Evolutionary conservation across 2,797 vertebrate genomes (phyloP), one percentile per base, ranked within the genome.

Genomic region (Clamator glandarius): DNA sequence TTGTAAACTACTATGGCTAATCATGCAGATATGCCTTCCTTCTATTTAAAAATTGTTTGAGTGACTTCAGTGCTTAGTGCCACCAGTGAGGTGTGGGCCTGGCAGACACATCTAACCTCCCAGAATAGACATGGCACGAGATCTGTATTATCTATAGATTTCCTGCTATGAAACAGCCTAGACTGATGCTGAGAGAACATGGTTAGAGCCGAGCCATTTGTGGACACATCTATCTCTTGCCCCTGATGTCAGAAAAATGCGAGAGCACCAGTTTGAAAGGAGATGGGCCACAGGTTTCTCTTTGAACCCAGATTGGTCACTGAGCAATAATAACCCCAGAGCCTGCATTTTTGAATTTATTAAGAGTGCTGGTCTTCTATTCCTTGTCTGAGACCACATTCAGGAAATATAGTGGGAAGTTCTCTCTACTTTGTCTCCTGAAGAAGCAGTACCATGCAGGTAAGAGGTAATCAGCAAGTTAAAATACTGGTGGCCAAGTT

Each of bases 11-110:
- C 80, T 79, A 15, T 69, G 68, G 58, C 78, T 95, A 89, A 89
- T 92, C 85, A 0, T 36, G 21, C 57, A 96, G 93, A 89, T 92
- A 94, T 28, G 93, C 69, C 54, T 81, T 76, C 76, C 73, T 69
- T 87, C 90, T 92, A 85, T 94, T 89, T 95, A 93, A 95, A 96
- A 96, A 85, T 59, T 23, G 64, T 85, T 93, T 93, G 87, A 59
- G 79, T 76, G 84, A 89, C 77, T 92, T 78, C 87, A 84, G 87
- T 46, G 51, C 50, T 88, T 70, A 69, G 83, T 87, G 85, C 74
- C 87, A 90, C 58, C 55, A 51, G 66, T 0, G 0, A 88, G 62
- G 51, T 44, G 5, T 57, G 39, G 72, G 11, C 55, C 73, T 95
- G 89, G 79, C 91, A 92, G 76, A 29, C 66, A 81, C 5, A 0